These are phyloP conservation scores for Vulpes lagopus DNA, from an alignment of 2,113 vertebrate species.

Conservation along the genomic window DNA sequence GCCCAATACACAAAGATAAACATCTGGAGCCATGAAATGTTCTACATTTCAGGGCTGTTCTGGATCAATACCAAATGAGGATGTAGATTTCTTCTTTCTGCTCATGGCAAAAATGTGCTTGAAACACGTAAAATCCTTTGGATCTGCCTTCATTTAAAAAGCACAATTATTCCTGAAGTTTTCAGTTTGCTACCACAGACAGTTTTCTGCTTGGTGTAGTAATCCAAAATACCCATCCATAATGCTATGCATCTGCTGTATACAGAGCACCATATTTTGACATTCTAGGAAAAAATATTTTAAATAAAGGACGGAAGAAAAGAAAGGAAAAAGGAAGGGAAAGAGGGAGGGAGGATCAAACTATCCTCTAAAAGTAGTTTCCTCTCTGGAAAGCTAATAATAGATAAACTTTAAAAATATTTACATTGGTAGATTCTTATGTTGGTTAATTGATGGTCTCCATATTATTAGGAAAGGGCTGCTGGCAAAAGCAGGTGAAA, in stretches of 20 bases:
- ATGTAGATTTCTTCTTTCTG: constrained; percentile 31
- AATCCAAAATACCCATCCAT: constrained; percentile 64
- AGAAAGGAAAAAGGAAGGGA: neutral
- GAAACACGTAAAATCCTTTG: neutral
- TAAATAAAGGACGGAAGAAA: neutral
- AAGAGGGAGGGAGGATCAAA: neutral
- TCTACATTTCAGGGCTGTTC: neutral
- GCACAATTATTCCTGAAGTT: constrained; percentile 63
- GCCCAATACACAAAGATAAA: neutral
- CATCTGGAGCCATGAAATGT: neutral
- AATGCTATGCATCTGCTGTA: constrained; percentile 63
- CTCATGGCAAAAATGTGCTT: neutral
- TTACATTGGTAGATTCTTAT: constrained; percentile 60
- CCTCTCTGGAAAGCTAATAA: constrained; percentile 55
- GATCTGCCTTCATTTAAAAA: constrained; percentile 64
- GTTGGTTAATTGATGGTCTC: constrained; percentile 58
- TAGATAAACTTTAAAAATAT: constrained; percentile 67
- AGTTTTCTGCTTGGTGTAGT: constrained; percentile 55
- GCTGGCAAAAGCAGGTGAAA: constrained; percentile 61
- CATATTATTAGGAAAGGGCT: constrained; percentile 56
- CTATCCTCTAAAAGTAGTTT: constrained; percentile 51
- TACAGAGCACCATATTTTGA: constrained; percentile 49
- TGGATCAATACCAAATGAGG: constrained; percentile 58
- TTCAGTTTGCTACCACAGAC: constrained; percentile 63
- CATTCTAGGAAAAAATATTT: constrained; percentile 13